Evolutionary conservation across 2,888 invertebrate species (phyloP).

Genomic region (Pharmacophagus antenor): DNA sequence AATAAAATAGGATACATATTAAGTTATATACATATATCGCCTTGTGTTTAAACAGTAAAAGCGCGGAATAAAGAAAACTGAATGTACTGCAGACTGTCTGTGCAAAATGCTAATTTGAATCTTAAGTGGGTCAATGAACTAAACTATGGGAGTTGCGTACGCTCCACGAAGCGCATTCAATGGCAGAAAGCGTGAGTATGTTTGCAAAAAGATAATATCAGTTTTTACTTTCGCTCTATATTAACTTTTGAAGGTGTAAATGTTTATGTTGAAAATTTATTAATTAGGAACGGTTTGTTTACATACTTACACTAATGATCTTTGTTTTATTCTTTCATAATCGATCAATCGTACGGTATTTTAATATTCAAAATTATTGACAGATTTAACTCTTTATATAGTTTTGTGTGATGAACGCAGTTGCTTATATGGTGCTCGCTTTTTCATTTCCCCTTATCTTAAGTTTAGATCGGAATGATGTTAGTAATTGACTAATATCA

Average conservation of each 20-base stretch:
- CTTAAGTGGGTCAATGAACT: conserved; percentile 32
- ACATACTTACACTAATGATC: too few species aligned
- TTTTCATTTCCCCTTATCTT: too few species aligned
- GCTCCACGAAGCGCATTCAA: conserved; percentile 48
- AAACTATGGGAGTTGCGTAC: conserved; percentile 36
- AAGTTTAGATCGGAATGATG: too few species aligned
- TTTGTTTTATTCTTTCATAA: too few species aligned
- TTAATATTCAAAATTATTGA: too few species aligned
- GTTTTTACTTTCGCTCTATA: conserved; percentile 14
- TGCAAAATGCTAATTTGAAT: not conserved
- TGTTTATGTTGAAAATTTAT: not conserved
- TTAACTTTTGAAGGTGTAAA: not conserved
- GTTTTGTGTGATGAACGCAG: too few species aligned
- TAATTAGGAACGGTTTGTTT: too few species aligned
- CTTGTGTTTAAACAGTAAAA: not conserved
- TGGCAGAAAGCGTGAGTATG: conserved; percentile 57
- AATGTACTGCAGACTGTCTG: not conserved
- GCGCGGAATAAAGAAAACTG: not conserved
- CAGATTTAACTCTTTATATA: too few species aligned
- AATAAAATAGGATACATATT: not conserved
- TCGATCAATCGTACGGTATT: too few species aligned
- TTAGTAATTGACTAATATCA: too few species aligned
- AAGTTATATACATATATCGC: not conserved
- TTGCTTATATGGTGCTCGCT: too few species aligned
- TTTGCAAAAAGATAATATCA: conserved; percentile 30